Evolutionary conservation across 2,888 invertebrate species (phyloP).

Genomic region (Elegia similella): DNA sequence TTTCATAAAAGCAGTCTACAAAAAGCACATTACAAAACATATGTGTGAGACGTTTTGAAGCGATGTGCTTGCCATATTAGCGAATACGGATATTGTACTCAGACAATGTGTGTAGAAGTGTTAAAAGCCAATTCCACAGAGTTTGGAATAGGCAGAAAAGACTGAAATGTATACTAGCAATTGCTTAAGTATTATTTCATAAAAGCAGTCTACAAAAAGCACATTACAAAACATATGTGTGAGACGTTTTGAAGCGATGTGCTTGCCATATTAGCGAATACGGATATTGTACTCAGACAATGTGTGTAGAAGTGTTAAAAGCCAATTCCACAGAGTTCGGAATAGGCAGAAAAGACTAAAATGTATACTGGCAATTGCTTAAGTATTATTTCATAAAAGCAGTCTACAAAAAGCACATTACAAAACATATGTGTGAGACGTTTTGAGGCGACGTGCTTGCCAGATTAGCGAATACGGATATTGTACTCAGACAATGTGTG

Average conservation of each 20-base stretch:
- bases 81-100: conserved; percentile 48
- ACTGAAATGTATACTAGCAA: neutral
- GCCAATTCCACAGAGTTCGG: conserved; percentile 28
- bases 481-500: conserved; percentile 45
- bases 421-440: neutral
- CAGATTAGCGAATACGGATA: conserved; percentile 48
- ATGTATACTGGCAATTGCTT: neutral
- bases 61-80: conserved; percentile 34
- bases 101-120: conserved; percentile 40
- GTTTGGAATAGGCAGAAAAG: conserved; percentile 14
- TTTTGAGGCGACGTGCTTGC: conserved; percentile 16
- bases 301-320: conserved; percentile 39
- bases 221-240: neutral
- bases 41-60: neutral
- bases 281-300: conserved; percentile 48
- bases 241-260: conserved; percentile 9
- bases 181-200: too few relatives aligned
- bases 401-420: neutral
- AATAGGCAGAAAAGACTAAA: conserved; percentile 7
- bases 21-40: neutral
- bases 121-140: conserved; percentile 35
- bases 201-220: neutral
- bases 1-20: neutral
- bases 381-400: neutral
- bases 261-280: conserved; percentile 41